Base-by-base conservation (phyloP, 1,140 invertebrate genomes). In the Temnothorax longispinosus region DNA sequence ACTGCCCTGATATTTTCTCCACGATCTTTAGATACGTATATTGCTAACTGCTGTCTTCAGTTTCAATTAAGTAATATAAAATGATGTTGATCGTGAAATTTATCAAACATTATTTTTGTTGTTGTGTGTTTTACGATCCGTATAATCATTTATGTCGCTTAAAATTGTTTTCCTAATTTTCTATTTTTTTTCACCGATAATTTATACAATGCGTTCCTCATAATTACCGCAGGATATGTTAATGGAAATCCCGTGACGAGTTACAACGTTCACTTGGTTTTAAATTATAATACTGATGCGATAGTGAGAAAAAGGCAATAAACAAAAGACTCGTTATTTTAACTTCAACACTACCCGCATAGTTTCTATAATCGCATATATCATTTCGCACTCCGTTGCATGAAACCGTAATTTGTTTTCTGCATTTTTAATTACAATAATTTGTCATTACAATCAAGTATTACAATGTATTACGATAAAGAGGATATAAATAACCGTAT, bases 271-370 rank as follows among this genome's bases (percentile, higher is more conserved):
- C 44, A 50, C 21, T 15, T 35, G 50, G 72, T 72, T 71, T 81
- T 56, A 72, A 81, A 81, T 81, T 81, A 58, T 81, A 81, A 81
- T 81, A 72, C 44, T 44, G n/a, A 27, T 18, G 15, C 21, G 78
- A 81, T 72, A 78, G 15, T 56, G 32, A 67, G 18, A 35, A 32
- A 72, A 56, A 62, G 38, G 47, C 6, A 44, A 81, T 38, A 4
- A 81, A 81, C 50, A 5, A 81, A 32, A 81, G 11, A 4, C n/a
- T 58, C 32, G 38, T 81, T 81, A 58, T 54, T 44, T 80, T 27
- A 69, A 80, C 15, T 44, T 11, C 6, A 54, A 35, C n/a, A 69
- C 10, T n/a, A 13, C 11, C 13, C 27, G 18, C n/a, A 38, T 44
- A 67, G n/a, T 11, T 71, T 56, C 3, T 32, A 32, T 10, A n/a